Base-by-base conservation (phyloP, 2,113 vertebrate genomes). In the Gasterosteus nipponicus region DNA sequence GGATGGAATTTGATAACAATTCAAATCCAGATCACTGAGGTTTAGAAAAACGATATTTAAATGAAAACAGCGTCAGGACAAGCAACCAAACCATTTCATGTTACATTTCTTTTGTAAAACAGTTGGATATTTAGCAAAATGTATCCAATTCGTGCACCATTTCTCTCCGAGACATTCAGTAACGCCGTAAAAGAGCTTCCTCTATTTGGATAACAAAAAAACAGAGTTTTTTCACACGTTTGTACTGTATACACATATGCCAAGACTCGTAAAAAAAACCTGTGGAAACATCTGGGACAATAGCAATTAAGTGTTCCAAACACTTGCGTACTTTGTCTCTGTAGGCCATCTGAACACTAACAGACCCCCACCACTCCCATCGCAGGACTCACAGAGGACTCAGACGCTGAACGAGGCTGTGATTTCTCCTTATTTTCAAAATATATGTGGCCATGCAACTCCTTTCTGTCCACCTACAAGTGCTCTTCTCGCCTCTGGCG, bases 201-300 rank as follows among this genome's bases (percentile, higher is more conserved):
- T 47, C 66, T 65, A 12, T 71, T 66, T 69, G n/a, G 64, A 60
- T 73, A 56, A 69, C 61, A 69, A 7, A 59, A 2, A 6, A 38
- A 38, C 35, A 4, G 10, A 62, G 18, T 74, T 74, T 64, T 72
- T 69, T 71, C 67, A 62, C 83, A 73, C n/a, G 33, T 80, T 77
- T 69, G 73, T 63, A 16, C 22, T 63, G 6, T 44, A 70, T 5
- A 31, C 31, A 42, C 60, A 63, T 62, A 49, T 62, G 59, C 57
- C 41, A 31, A 63, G 42, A 57, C 61, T 74, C 69, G 67, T 68
- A 80, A 69, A 78, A 80, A 69, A 78, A 80, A 80, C 47, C 26
- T 5, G 47, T 47, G 68, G 71, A 78, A 86, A 84, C 83, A 86
- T 89, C 86, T 88, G 86, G 79, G 83, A 90, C 83, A 78, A 86